Evolutionary conservation across 2,888 invertebrate genomes (phyloP).

Genomic region (Conops quadrifasciatus): DNA sequence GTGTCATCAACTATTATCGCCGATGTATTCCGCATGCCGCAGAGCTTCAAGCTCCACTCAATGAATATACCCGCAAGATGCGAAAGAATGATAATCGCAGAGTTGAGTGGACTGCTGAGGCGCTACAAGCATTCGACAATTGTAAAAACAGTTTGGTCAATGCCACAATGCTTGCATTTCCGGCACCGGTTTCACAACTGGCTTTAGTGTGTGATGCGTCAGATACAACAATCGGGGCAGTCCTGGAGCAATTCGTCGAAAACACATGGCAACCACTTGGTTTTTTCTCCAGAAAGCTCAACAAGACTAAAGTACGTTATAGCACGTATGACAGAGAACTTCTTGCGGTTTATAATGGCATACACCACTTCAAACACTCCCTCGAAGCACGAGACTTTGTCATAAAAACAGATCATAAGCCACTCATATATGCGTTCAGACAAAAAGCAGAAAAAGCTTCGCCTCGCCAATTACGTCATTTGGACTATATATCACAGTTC

Average conservation of each 20-base stretch:
- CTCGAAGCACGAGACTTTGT: slow-evolving; percentile 39
- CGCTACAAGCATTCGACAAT: slow-evolving; percentile 24
- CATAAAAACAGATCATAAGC: slow-evolving; percentile 44
- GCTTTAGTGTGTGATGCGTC: slow-evolving; percentile 40
- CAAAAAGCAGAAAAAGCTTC: slow-evolving; percentile 52
- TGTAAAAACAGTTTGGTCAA: slow-evolving; percentile 19
- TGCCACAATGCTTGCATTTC: slow-evolving; percentile 16
- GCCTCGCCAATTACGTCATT: slow-evolving; percentile 55
- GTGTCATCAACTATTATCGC: slow-evolving; percentile 5
- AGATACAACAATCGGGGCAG: slow-evolving; percentile 33
- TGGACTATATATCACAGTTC: slow-evolving; percentile 51
- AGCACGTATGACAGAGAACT: slow-evolving; percentile 41
- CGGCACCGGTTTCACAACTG: slow-evolving; percentile 25
- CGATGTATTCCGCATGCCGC: slow-evolving; percentile 12
- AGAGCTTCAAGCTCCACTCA: background rate
- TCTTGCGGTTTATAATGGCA: slow-evolving; percentile 38
- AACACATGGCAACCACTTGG: background rate
- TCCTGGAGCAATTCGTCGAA: slow-evolving; percentile 26
- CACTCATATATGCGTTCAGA: slow-evolving; percentile 49
- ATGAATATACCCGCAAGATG: slow-evolving; percentile 1
- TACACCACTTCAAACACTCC: slow-evolving; percentile 11
- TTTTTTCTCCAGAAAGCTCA: slow-evolving; percentile 49
- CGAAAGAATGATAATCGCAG: slow-evolving; percentile 3
- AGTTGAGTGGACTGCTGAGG: background rate
- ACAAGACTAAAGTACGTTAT: slow-evolving; percentile 23